Conservation (phyloP, 2,797 vertebrate species). For the Picus viridis region DNA sequence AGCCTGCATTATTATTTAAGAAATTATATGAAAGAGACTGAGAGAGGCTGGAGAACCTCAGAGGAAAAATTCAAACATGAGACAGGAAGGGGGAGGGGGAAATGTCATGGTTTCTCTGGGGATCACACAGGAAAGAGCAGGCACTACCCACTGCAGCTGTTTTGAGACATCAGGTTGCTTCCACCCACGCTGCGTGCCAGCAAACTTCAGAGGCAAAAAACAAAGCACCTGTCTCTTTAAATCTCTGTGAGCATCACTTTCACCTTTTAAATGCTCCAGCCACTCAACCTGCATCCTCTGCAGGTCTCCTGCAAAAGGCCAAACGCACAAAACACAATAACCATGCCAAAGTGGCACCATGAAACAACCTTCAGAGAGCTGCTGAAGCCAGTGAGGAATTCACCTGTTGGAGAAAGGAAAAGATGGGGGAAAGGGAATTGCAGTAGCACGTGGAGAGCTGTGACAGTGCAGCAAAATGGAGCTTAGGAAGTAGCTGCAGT, state of each 20-base stretch:
- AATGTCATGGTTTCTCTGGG: neutral
- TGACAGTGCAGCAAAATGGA: neutral
- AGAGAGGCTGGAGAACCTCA: neutral
- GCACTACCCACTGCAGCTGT: neutral
- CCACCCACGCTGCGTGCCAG: fast-evolving
- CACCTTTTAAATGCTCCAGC: neutral
- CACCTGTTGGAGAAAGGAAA: neutral
- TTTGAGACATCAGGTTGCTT: neutral
- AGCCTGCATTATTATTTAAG: neutral
- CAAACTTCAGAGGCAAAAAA: neutral
- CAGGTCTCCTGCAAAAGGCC: neutral
- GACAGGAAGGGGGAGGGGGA: neutral
- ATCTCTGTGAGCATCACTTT: neutral
- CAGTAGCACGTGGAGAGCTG: neutral
- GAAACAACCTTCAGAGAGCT: neutral
- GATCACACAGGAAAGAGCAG: neutral
- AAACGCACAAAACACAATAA: fast-evolving
- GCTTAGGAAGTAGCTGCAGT: neutral
- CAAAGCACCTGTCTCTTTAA: neutral
- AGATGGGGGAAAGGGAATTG: neutral
- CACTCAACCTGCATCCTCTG: neutral
- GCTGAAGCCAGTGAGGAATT: neutral
- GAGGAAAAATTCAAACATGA: neutral
- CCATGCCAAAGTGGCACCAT: fast-evolving
- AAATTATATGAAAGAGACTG: neutral